Conservation (phyloP, 1,140 invertebrate genomes). For the Drosophila grimshawi region DNA sequence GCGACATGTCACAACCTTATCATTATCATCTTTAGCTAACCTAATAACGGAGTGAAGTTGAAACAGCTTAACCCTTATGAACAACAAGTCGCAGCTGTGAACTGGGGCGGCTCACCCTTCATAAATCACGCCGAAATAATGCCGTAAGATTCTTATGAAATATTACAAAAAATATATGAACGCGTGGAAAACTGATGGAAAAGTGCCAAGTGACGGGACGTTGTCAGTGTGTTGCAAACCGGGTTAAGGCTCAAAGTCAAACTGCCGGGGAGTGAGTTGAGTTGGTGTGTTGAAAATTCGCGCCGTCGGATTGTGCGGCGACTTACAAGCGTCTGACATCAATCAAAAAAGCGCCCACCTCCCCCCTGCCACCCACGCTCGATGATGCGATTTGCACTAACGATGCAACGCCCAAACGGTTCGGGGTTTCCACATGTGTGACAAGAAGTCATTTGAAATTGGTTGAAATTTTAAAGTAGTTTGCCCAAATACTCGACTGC, state of each 20-base stretch:
- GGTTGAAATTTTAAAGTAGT: conserved; percentile 81
- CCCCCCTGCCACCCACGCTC: background rate
- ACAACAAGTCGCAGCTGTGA: conserved; percentile 67
- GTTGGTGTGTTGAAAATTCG: conserved; percentile 14
- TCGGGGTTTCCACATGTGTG: conserved; percentile 46
- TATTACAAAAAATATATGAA: conserved; percentile 70
- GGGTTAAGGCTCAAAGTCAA: conserved; percentile 55
- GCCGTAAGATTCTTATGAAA: conserved; percentile 60
- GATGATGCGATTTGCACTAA: conserved; percentile 78
- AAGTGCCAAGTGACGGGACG: conserved; percentile 9
- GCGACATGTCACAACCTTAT: conserved; percentile 73
- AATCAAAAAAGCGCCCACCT: conserved; percentile 66
- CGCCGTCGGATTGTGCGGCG: conserved; percentile 39
- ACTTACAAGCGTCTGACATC: conserved; percentile 76
- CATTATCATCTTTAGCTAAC: conserved; percentile 73
- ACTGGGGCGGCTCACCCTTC: conserved; percentile 47
- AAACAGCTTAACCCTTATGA: conserved; percentile 81
- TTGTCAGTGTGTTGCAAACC: conserved; percentile 11
- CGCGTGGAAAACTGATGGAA: conserved; percentile 42
- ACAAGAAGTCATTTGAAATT: conserved; percentile 79
- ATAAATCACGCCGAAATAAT: conserved; percentile 70
- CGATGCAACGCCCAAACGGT: conserved; percentile 58
- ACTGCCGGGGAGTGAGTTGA: conserved; percentile 46
- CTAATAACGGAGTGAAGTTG: conserved; percentile 78
- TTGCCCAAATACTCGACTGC: conserved; percentile 31